A percentile compares a stretch with the other conserved stretches of the same genome.
Evolutionary conservation across 64 coral and sea anemone genomes (phyloP).

Genomic region (Montipora efflorescens): DNA sequence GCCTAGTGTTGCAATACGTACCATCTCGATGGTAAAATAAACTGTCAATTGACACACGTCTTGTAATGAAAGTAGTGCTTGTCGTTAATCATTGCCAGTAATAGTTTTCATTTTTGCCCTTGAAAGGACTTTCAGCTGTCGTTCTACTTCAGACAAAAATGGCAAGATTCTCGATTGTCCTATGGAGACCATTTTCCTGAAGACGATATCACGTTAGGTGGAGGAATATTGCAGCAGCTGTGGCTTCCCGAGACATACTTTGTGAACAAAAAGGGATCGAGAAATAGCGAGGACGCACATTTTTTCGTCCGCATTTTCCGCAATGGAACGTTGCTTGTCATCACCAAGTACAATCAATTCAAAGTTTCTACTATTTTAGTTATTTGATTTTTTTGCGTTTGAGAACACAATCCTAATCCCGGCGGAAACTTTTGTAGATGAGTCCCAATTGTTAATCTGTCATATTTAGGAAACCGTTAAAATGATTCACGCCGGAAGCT

Average conservation of each 20-base stretch:
- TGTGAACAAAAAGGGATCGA: constrained; percentile 54
- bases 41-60: too few relatives aligned
- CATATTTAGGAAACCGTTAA: too few relatives aligned
- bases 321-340: constrained; percentile 28
- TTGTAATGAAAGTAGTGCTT: too few relatives aligned
- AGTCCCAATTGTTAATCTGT: too few relatives aligned
- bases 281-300: neutral
- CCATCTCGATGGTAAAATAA: too few relatives aligned
- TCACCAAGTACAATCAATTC: constrained; percentile 23
- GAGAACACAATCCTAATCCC: neutral
- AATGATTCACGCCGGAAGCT: too few relatives aligned
- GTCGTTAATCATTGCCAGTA: neutral
- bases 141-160: constrained; percentile 54
- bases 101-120: neutral
- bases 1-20: too few relatives aligned
- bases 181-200: constrained; percentile 37
- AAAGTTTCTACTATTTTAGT: neutral
- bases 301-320: constrained; percentile 50
- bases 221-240: constrained; percentile 21
- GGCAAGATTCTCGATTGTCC: constrained; percentile 56
- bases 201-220: constrained; percentile 36
- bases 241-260: constrained; percentile 71
- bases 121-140: constrained; percentile 59
- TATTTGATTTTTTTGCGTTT: neutral
- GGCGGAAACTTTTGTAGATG: neutral